Conservation (phyloP, 2,113 vertebrate species). For the Varanus komodoensis region DNA sequence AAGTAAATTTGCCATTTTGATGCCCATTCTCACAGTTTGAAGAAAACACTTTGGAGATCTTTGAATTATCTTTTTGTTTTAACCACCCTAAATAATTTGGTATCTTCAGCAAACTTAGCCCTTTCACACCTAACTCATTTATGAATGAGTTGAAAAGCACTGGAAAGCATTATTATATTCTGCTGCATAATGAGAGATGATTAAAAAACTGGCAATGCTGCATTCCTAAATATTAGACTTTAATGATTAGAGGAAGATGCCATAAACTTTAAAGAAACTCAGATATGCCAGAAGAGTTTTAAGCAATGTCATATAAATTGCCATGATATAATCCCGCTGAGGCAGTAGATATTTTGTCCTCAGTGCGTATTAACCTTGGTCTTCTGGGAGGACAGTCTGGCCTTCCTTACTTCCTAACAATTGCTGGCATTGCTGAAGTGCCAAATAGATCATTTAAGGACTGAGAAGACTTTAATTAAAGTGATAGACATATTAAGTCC, state of each 20-base stretch:
- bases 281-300: constrained; percentile 8
- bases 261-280: constrained; percentile 18
- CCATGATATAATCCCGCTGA: constrained; percentile 22
- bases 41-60: too few relatives aligned
- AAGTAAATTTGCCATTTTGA: too few relatives aligned
- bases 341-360: constrained; percentile 36
- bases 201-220: constrained; percentile 1
- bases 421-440: constrained; percentile 16
- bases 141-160: too few relatives aligned
- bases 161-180: background rate
- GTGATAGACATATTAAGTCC: constrained; percentile 4
- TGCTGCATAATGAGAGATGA: background rate
- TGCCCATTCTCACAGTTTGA: too few relatives aligned
- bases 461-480: constrained; percentile 39
- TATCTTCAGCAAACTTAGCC: too few relatives aligned
- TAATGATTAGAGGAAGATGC: constrained; percentile 25
- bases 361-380: constrained; percentile 51
- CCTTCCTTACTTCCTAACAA: constrained; percentile 35
- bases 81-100: too few relatives aligned
- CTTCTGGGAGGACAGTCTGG: constrained; percentile 42
- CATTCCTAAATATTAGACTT: background rate
- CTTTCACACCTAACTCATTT: too few relatives aligned
- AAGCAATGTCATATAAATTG: constrained; percentile 34
- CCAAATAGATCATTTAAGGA: background rate
- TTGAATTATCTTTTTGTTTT: too few relatives aligned